Evolutionary conservation across 2,797 vertebrate genomes (phyloP), one percentile per base, ranked within the genome.

Genomic region (Girardinus metallicus): DNA sequence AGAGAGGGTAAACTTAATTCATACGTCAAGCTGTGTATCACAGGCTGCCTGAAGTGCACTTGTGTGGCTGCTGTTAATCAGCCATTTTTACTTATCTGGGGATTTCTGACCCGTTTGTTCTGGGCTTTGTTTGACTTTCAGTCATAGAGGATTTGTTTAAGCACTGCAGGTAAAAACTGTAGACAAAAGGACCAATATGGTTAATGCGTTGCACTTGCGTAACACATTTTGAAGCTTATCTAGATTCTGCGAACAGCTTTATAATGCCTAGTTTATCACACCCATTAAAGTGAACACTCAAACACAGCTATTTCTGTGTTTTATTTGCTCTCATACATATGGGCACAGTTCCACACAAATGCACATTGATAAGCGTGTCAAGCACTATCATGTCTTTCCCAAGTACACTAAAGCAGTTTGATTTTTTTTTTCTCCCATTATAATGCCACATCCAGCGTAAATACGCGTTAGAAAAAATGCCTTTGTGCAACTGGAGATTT

Each of bases 111-210:
- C 12, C 46, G 6, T 71, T 29, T 29, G 46, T 15, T 46, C 43
- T 46, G 68, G 12, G 26, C 41, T n/a, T 71, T 71, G 68, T 71
- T 71, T 71, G 41, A n/a, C 43, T 71, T 71, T 71, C 26, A 29
- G 5, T 46, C 43, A 75, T 18, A 15, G 12, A 43, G 34, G 31
- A 36, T 84, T 76, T 73, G 23, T 75, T 80, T 4, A 44, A 83
- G 46, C 5, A 15, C 51, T 36, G 60, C 29, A 53, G 46, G 60
- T 77, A 51, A 57, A 74, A 75, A 72, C 41, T 75, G 36, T 29
- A 16, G 29, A 60, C 23, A 60, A 60, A 29, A 43, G 26, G 39
- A 60, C 41, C n/a, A 29, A 29, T 29, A 75, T 31, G 26, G 39
- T 41, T 34, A 75, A 43, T 75, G 53, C 12, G 16, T n/a, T 55